These are phyloP conservation scores for Drosophila bipectinata DNA, from an alignment of 1,140 invertebrate species.

Conservation along the genomic window DNA sequence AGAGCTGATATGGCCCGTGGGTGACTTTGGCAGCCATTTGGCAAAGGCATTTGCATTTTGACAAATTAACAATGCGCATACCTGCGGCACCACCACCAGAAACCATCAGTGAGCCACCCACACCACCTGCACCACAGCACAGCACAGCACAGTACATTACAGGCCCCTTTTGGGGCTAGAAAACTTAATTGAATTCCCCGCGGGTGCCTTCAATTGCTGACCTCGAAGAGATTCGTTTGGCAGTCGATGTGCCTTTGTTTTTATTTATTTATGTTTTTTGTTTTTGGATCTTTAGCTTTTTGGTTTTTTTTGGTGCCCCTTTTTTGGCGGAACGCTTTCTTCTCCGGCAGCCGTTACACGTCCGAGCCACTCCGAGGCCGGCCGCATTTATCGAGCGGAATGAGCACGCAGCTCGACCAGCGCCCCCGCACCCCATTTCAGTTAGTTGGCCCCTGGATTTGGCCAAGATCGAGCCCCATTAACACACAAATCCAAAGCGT, in stretches of 20 bases:
- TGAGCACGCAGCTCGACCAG: conserved; percentile 28
- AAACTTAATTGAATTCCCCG: conserved; percentile 43
- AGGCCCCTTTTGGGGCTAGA: conserved; percentile 10
- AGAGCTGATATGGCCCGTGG: background rate
- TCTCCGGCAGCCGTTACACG: conserved; percentile 47
- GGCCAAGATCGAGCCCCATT: conserved; percentile 31
- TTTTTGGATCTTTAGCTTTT: background rate
- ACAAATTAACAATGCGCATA: conserved; percentile 45
- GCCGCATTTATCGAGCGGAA: conserved; percentile 64
- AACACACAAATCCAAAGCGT: conserved; percentile 54
- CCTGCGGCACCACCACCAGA: conserved; percentile 11
- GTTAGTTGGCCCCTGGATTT: background rate
- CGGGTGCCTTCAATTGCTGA: conserved; percentile 43
- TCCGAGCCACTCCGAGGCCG: conserved; percentile 40
- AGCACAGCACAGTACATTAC: background rate
- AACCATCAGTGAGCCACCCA: conserved; percentile 11
- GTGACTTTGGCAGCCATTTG: conserved; percentile 20
- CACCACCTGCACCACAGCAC: conserved; percentile 7
- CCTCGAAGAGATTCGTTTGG: conserved; percentile 61
- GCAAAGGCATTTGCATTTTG: conserved; percentile 38
- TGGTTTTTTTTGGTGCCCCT: conserved; percentile 18
- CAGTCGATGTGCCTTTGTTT: conserved; percentile 21
- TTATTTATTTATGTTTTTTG: background rate
- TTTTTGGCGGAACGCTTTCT: conserved; percentile 68
- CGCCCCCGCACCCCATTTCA: background rate